Conservation (phyloP, 2,888 invertebrate genomes). For the Dinocampus coccinellae region DNA sequence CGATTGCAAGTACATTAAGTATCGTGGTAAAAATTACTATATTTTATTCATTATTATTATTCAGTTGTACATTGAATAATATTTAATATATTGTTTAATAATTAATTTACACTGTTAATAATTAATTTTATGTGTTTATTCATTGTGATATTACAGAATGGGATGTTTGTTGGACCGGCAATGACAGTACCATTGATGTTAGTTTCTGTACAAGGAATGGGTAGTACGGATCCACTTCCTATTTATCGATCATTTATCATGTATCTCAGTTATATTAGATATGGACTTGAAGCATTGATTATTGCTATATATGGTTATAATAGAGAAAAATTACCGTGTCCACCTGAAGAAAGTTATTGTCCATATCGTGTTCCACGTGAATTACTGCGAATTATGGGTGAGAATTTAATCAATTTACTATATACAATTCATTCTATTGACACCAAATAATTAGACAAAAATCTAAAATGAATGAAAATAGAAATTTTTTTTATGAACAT, state of each 20-base stretch:
- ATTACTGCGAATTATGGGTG: constrained; percentile 81
- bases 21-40: constrained; percentile 77
- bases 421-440: no score
- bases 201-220: constrained; percentile 89
- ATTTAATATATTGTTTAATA: constrained; percentile 3
- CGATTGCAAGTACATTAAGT: constrained; percentile 81
- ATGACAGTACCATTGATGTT: constrained; percentile 89
- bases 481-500: no score
- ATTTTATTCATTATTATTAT: not conserved
- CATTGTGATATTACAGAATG: constrained; percentile 76
- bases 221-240: constrained; percentile 79
- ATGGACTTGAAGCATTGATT: constrained; percentile 85
- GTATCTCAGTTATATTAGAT: constrained; percentile 85
- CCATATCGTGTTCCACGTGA: constrained; percentile 81
- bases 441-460: no score
- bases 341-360: constrained; percentile 79
- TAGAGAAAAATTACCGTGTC: constrained; percentile 81
- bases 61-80: not conserved
- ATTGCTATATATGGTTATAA: constrained; percentile 85
- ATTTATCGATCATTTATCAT: constrained; percentile 82
- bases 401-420: no score
- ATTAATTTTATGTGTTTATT: constrained; percentile 22
- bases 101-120: not conserved
- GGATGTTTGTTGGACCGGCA: constrained; percentile 91
- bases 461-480: no score